Evolutionary conservation across 2,113 vertebrate genomes (phyloP).

Genomic region (sheep (Ovis aries)): DNA sequence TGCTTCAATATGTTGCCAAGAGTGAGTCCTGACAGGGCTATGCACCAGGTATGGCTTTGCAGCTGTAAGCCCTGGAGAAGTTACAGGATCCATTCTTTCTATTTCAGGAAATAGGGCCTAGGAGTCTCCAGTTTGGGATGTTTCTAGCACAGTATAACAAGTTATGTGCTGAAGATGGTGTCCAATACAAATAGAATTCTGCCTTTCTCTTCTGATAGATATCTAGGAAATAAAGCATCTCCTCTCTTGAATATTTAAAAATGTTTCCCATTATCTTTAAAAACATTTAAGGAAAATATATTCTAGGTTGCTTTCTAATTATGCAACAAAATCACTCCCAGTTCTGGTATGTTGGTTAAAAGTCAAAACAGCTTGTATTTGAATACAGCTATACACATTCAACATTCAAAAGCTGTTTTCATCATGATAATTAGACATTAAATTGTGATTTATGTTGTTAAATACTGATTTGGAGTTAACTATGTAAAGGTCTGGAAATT

Average conservation of each 20-base stretch:
- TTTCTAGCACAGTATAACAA: background rate
- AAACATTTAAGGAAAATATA: constrained; percentile 31
- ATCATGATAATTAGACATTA: constrained; percentile 66
- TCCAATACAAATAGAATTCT: background rate
- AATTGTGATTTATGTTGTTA: constrained; percentile 72
- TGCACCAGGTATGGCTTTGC: background rate
- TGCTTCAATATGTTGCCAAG: background rate
- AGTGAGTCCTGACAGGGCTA: background rate
- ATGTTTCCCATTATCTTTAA: constrained; percentile 34
- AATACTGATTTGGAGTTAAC: constrained; percentile 64
- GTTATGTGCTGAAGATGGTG: background rate
- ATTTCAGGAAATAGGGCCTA: background rate
- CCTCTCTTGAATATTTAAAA: constrained; percentile 29
- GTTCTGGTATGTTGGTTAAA: constrained; percentile 66
- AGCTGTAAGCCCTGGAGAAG: background rate
- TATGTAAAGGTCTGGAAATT: constrained; percentile 46
- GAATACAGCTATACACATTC: constrained; percentile 62
- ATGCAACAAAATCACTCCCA: constrained; percentile 58
- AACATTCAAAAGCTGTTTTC: constrained; percentile 69
- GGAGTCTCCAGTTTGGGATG: background rate
- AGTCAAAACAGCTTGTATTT: constrained; percentile 75
- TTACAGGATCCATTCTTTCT: background rate
- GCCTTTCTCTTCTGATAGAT: background rate
- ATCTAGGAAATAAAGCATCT: background rate
- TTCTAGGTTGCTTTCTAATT: constrained; percentile 51